Percentiles rank a stretch among this genome's conserved stretches.
These are phyloP conservation scores for Aurelia sp. DNA, from an alignment of 30 jellyfish, hydroid and myxozoan genomes.

Conservation along the genomic window DNA sequence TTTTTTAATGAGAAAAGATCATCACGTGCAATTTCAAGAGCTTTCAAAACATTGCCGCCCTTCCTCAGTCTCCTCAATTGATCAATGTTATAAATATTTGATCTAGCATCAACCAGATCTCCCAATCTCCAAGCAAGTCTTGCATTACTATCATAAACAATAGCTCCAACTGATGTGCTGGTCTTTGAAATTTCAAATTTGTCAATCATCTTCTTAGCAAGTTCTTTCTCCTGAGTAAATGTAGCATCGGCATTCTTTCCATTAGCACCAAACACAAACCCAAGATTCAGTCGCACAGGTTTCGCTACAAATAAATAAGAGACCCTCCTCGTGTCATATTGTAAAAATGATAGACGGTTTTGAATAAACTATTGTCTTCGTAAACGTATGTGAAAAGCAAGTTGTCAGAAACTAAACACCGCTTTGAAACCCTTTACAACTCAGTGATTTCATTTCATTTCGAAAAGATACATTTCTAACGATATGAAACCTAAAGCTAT, in stretches of 20 bases:
- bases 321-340: too few species aligned
- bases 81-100: background rate
- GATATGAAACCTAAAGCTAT: too few species aligned
- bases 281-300: conserved; percentile 35
- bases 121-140: conserved; percentile 6
- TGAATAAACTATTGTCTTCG: too few species aligned
- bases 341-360: too few species aligned
- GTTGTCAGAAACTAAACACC: too few species aligned
- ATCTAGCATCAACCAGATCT: too few species aligned
- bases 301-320: conserved; percentile 25
- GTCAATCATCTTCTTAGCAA: conserved; percentile 19
- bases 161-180: conserved; percentile 18
- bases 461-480: too few species aligned
- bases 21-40: conserved; percentile 70
- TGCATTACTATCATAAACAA: conserved; percentile 30
- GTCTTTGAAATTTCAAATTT: conserved; percentile 15
- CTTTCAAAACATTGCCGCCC: conserved; percentile 9
- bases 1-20: conserved; percentile 36
- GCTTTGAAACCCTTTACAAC: too few species aligned
- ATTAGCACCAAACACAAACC: conserved; percentile 61
- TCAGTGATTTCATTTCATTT: too few species aligned
- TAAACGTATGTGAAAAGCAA: too few species aligned
- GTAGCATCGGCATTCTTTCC: conserved; percentile 31
- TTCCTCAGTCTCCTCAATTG: background rate
- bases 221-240: conserved; percentile 23